Conservation (phyloP, 2,888 invertebrate species). For the Calephelis perditalis region DNA sequence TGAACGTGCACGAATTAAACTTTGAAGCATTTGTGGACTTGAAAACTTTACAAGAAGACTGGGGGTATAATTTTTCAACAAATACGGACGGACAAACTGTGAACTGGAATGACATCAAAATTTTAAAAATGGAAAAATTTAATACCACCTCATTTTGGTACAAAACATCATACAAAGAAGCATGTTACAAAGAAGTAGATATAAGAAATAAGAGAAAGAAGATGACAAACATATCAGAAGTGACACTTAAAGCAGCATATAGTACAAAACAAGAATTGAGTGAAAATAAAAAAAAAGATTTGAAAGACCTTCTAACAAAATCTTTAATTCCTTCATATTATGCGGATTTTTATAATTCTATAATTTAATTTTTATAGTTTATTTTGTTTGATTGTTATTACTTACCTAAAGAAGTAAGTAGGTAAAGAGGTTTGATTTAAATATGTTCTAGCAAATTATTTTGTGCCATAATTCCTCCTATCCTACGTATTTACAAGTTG, state of each 20-base stretch:
- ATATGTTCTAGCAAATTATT: no score
- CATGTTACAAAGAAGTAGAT: constrained; percentile 9
- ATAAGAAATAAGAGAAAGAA: constrained; percentile 15
- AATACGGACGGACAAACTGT: constrained; percentile 22
- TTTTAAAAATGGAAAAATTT: background rate
- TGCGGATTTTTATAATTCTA: constrained; percentile 19
- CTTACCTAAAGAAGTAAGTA: no score
- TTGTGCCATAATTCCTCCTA: no score
- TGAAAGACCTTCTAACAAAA: constrained; percentile 22
- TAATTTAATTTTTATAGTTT: constrained; percentile 18
- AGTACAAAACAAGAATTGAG: constrained; percentile 19
- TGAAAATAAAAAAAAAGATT: constrained; percentile 27
- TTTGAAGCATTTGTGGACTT: constrained; percentile 18
- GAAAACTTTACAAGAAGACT: constrained; percentile 28
- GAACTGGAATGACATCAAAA: constrained; percentile 10
- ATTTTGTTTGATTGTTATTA: constrained; percentile 12
- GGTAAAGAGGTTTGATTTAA: no score
- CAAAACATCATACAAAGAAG: constrained; percentile 9
- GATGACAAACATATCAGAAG: constrained; percentile 12
- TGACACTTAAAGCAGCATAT: constrained; percentile 19
- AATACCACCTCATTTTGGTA: background rate
- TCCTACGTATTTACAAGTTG: no score
- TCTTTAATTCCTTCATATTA: constrained; percentile 22
- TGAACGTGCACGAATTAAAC: constrained; percentile 21
- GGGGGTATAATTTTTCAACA: constrained; percentile 30